Evolutionary conservation across 2,888 invertebrate genomes (phyloP).

Genomic region (Drosophila robusta): DNA sequence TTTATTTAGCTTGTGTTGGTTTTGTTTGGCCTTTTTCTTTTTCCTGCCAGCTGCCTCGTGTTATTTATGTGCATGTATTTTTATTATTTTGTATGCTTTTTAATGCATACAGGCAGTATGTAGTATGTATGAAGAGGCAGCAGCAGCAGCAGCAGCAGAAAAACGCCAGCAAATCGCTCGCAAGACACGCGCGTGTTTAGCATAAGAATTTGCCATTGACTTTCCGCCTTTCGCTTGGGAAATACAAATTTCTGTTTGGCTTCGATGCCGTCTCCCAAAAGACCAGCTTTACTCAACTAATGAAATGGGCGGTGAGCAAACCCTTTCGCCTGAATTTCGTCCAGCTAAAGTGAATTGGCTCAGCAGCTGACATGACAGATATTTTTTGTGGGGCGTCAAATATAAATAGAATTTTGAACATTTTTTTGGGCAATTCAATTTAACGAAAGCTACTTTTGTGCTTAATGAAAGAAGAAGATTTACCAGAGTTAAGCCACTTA

Average conservation of each 20-base stretch:
- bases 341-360: neutral
- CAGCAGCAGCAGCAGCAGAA: conserved; percentile 34
- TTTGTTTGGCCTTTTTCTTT: conserved; percentile 30
- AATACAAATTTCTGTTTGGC: conserved; percentile 47
- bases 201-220: conserved; percentile 62
- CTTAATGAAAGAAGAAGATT: no score
- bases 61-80: conserved; percentile 74
- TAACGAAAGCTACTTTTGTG: no score
- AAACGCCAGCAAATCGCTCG: conserved; percentile 69
- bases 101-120: conserved; percentile 41
- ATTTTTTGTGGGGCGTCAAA: neutral
- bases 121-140: conserved; percentile 8
- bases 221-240: conserved; percentile 56
- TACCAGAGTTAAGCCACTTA: no score
- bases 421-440: no score
- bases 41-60: conserved; percentile 46
- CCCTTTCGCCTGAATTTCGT: conserved; percentile 25
- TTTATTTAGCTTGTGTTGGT: conserved; percentile 56
- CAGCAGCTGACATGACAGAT: no score
- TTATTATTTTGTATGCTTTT: conserved; percentile 64
- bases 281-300: conserved; percentile 44
- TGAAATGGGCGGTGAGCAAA: conserved; percentile 19
- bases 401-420: neutral
- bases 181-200: conserved; percentile 69
- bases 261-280: conserved; percentile 26